Percentiles rank a stretch among this genome's conserved stretches.
Evolutionary conservation across 2,797 vertebrate genomes (phyloP).

Genomic region (Sebastiscus albofasciatus): DNA sequence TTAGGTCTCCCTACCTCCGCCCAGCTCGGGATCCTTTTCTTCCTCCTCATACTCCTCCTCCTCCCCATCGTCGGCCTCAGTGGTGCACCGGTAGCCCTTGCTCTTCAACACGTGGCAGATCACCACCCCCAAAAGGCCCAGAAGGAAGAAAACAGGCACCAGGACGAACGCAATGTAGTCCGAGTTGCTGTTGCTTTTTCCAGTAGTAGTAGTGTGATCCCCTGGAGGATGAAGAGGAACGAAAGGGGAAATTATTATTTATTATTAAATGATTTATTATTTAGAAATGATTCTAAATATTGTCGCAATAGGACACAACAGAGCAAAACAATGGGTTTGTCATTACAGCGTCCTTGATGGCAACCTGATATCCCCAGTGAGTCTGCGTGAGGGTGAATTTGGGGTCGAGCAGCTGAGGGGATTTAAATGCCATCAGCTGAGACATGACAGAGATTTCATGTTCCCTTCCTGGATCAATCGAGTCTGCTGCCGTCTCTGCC

Average conservation of each 20-base stretch:
- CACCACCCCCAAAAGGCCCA: conserved; percentile 92
- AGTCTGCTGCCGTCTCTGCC: background rate
- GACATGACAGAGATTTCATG: conserved; percentile 25
- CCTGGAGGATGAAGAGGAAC: conserved; percentile 14
- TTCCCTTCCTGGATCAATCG: background rate
- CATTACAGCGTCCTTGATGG: conserved; percentile 2
- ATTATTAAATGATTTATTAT: fast-evolving
- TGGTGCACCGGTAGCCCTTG: conserved; percentile 97
- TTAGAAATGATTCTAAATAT: background rate
- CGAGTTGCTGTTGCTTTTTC: background rate
- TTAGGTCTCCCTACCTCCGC: conserved; percentile 58
- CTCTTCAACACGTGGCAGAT: conserved; percentile 95
- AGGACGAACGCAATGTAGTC: conserved; percentile 87
- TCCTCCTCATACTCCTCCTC: conserved; percentile 30
- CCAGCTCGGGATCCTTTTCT: conserved; percentile 56
- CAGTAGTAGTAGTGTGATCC: background rate
- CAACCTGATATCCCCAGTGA: conserved; percentile 5
- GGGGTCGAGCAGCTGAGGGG: conserved; percentile 47
- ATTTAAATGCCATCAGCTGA: conserved; percentile 38
- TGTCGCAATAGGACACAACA: background rate
- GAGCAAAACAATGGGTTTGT: background rate
- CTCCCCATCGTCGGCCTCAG: conserved; percentile 83
- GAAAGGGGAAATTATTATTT: background rate
- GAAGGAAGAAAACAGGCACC: conserved; percentile 92
- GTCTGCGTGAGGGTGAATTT: background rate